Base-by-base conservation (phyloP, 2,888 invertebrate genomes). In the Drosophila crucigera region DNA sequence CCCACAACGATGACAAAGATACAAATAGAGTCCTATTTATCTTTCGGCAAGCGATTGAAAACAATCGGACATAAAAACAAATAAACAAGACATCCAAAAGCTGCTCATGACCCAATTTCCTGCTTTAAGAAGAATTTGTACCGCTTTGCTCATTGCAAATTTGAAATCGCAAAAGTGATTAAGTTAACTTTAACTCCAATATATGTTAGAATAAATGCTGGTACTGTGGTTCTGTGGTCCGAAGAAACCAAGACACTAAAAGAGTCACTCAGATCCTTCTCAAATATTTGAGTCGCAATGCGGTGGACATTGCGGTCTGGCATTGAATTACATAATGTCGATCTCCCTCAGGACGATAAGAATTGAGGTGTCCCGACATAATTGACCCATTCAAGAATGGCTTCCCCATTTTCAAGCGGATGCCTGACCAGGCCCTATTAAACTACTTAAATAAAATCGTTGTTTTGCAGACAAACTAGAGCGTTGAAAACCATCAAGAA, bases 381-480 rank as follows among this genome's bases (percentile, higher is more conserved):
- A 43, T 22, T 43, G 11, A 43, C 11, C 43, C n/a, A 11, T 41
- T 41, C 5, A 11, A 2, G 5, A n/a, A 43, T 1, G 22, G 22
- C 22, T 43, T 6, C 22, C 43, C 6, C 14, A 22, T 14, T 6
- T 14, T 22, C 22, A 22, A 14, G 11, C 43, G 11, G 14, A 14
- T 22, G 14, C 11, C 3, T 3, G 0, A 6, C 3, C n/a, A 6
- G 6, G 11, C n/a, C 11, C 41, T 0, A 11, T n/a, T n/a, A 2
- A 41, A 10, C 6, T n/a, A 43, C n/a, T n/a, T 43, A 6, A 43
- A 22, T 19, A 39, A 39, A 39, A 35, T 14, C 35, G 2, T 35
- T 35, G 3, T 16, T 35, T 16, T 35, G 35, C 35, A 14, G 35
- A 35, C 14, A 35, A 35, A 5, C 14, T 5, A 35, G 14, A 35